Base-by-base conservation (phyloP, 1,140 invertebrate genomes). In the Parapsyche elsis region DNA sequence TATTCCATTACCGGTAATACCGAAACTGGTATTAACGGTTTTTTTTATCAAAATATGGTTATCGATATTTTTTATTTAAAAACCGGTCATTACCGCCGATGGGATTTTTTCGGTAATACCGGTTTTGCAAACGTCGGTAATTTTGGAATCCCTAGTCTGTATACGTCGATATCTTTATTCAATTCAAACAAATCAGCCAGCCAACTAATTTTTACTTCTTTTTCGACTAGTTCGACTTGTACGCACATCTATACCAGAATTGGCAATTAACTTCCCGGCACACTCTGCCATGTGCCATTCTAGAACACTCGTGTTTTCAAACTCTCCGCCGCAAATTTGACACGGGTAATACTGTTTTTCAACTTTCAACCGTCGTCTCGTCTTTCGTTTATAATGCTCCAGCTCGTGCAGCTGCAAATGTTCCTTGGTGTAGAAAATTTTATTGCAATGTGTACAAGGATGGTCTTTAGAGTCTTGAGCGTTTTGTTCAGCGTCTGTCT, bases 221-320 rank as follows among this genome's bases (percentile, higher is more conserved):
- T 45, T 71, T 9, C 21, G 23, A 7, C 4, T 71, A 61, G 10
- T 61, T 2, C 2, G 49, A 5, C 49, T 53, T 53, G n/a, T n/a
- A n/a, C n/a, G n/a, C n/a, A 53, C 2, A 67, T 67, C 21, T 1
- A 67, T 61, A 26, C 24, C 16, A 45, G 30, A 23, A 61, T 70
- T 49, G 12, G 59, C 79, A 46, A 21, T 24, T 1, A 46, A 79
- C 78, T 64, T 75, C 5, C 23, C 77, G 0, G 19, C 5, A 30
- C 81, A 81, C 26, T 81, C 80, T 7, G 38, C 76, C 9, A 45
- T 45, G 16, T 81, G 81, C 76, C 81, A 81, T 21, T 53, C 26
- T 49, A 71, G 67, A 0, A 19, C 46, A 5, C 4, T 1, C 23
- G 12, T 7, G 2, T 76, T 19, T 5, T 14, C 26, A 19, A 76